Conservation (phyloP, 2,113 vertebrate species). For the Hippocampus mohnikei region DNA sequence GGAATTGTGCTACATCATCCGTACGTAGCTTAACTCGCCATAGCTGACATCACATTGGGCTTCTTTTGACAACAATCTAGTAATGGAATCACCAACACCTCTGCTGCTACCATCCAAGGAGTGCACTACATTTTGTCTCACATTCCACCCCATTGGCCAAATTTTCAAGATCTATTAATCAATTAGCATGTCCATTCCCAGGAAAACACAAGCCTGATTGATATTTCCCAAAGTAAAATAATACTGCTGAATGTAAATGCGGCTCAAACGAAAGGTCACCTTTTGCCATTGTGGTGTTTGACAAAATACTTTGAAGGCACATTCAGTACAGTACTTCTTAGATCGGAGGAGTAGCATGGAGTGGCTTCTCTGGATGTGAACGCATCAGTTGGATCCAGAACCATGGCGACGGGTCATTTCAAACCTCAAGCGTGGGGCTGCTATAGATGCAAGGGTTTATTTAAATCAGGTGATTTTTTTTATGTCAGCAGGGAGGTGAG, state of each 20-base stretch:
- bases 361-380: conserved; percentile 33
- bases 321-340: conserved; percentile 64
- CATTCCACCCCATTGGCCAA: background rate
- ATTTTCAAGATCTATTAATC: background rate
- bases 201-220: background rate
- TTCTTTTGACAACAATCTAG: background rate
- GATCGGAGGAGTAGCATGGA: conserved; percentile 35
- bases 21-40: background rate
- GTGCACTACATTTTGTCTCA: background rate
- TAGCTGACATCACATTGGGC: background rate
- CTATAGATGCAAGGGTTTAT: conserved; percentile 17
- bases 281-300: conserved; percentile 16
- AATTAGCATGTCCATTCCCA: background rate
- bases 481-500: conserved; percentile 38
- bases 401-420: conserved; percentile 31
- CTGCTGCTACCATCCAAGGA: conserved; percentile 1
- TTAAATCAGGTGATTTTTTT: conserved; percentile 42
- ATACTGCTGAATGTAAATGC: background rate
- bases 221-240: background rate
- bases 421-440: conserved; percentile 37
- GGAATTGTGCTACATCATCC: background rate
- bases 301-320: conserved; percentile 66
- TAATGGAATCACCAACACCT: background rate
- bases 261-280: conserved; percentile 5
- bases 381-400: conserved; percentile 23